Conservation (phyloP, 2,888 invertebrate species). For the Keiferia lycopersicella region DNA sequence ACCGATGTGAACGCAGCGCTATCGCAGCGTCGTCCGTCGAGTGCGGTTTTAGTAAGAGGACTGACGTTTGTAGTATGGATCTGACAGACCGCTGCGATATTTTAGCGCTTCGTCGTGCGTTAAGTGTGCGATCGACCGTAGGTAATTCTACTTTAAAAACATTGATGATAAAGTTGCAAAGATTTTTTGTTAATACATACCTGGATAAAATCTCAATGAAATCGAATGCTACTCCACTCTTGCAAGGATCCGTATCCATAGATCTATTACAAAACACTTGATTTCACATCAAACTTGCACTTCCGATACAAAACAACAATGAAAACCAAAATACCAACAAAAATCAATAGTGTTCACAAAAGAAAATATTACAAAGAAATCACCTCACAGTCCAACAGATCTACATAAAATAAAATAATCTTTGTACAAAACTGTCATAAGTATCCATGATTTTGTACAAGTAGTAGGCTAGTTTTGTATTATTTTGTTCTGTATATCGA, state of each 20-base stretch:
- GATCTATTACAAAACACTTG: constrained; percentile 20
- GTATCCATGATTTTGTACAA: not conserved
- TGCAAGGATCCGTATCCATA: constrained; percentile 3
- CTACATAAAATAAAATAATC: not conserved
- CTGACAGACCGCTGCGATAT: no score
- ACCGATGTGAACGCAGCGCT: no score
- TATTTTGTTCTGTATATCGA: not conserved
- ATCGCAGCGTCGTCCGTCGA: no score
- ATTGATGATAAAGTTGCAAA: no score
- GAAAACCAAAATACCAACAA: constrained; percentile 18
- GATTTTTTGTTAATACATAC: no score
- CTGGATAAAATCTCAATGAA: not conserved
- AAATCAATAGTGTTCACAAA: not conserved
- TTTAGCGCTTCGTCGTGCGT: no score
- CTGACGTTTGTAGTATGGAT: no score
- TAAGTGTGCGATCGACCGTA: no score
- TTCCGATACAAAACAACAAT: constrained; percentile 28
- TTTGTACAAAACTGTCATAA: constrained; percentile 2
- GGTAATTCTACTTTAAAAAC: no score
- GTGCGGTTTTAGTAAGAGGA: no score
- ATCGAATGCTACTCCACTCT: not conserved
- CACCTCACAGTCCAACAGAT: not conserved
- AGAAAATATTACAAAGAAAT: constrained; percentile 2
- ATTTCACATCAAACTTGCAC: constrained; percentile 27
- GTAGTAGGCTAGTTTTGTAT: no score